Percentiles rank a stretch among this genome's conserved stretches.
Conservation (phyloP, 2,113 vertebrate species). For the Axis porcinus region DNA sequence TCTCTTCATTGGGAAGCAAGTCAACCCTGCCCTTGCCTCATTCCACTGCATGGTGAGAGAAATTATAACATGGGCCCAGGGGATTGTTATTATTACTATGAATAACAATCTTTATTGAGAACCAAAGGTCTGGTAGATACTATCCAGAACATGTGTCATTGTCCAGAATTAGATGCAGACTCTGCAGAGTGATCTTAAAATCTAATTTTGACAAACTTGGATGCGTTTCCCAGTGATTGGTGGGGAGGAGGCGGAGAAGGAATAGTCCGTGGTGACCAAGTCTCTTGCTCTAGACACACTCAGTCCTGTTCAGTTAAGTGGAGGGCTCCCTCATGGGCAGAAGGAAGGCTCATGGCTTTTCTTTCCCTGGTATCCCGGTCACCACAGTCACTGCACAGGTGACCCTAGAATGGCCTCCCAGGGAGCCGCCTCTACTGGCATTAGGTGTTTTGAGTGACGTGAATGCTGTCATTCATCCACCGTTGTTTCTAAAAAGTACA, state of each 20-base stretch:
- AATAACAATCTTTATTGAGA: slow-evolving; percentile 59
- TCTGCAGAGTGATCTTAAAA: background rate
- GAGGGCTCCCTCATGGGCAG: background rate
- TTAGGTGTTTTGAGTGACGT: background rate
- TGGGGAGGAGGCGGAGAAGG: background rate
- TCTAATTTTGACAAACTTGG: slow-evolving; percentile 52
- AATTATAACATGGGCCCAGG: background rate
- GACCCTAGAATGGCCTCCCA: background rate
- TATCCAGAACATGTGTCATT: slow-evolving; percentile 11
- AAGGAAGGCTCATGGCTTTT: background rate
- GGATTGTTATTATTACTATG: slow-evolving; percentile 6
- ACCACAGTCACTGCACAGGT: background rate
- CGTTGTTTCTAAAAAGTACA: background rate
- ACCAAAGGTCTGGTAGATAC: slow-evolving; percentile 21
- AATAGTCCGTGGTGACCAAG: background rate
- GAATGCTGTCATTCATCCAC: background rate
- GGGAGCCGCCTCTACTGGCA: background rate
- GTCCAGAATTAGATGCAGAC: slow-evolving; percentile 50
- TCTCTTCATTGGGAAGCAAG: background rate
- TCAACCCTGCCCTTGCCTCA: background rate
- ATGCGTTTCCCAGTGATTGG: slow-evolving; percentile 19
- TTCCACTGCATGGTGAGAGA: background rate
- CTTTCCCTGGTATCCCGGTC: background rate
- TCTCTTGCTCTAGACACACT: background rate
- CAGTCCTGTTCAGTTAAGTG: background rate